Percentiles rank a stretch among this genome's conserved stretches.
These are phyloP conservation scores for Ectropis grisescens DNA, from an alignment of 1,140 invertebrate genomes.

Conservation along the genomic window DNA sequence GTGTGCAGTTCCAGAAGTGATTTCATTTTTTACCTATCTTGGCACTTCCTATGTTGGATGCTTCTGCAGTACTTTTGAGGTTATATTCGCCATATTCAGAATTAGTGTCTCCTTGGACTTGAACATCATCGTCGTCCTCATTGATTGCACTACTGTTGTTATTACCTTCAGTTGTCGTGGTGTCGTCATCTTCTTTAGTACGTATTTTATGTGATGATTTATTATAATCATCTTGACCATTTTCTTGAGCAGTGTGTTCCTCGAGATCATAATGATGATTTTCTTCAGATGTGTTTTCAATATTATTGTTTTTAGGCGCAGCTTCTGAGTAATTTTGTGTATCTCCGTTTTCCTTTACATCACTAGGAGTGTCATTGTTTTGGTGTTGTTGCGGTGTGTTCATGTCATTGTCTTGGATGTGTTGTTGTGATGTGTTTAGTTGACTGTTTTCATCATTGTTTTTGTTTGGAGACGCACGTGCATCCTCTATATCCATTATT, in stretches of 20 bases:
- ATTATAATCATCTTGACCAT: too few relatives aligned
- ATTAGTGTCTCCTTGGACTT: conserved; percentile 49
- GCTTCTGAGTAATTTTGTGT: too few relatives aligned
- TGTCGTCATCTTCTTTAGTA: background rate
- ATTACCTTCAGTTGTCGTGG: conserved; percentile 41
- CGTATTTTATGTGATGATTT: too few relatives aligned
- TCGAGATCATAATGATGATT: conserved; percentile 16
- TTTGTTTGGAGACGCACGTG: too few relatives aligned
- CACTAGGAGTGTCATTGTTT: too few relatives aligned
- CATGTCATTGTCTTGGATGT: too few relatives aligned
- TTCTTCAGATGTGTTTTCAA: conserved; percentile 13
- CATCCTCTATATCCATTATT: too few relatives aligned
- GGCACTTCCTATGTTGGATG: conserved; percentile 46
- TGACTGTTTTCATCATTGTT: too few relatives aligned
- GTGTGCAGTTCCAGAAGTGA: conserved; percentile 50
- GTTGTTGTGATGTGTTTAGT: too few relatives aligned
- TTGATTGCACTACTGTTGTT: conserved; percentile 33
- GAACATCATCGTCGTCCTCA: conserved; percentile 60
- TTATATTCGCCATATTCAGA: conserved; percentile 55
- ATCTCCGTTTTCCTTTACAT: too few relatives aligned
- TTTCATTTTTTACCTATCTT: conserved; percentile 46
- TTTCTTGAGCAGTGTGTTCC: conserved; percentile 20
- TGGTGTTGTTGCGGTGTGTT: too few relatives aligned
- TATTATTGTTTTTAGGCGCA: too few relatives aligned
- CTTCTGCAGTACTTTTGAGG: conserved; percentile 41